These are phyloP conservation scores for Epinephelus fuscoguttatus DNA, from an alignment of 2,113 vertebrate species.

Conservation along the genomic window DNA sequence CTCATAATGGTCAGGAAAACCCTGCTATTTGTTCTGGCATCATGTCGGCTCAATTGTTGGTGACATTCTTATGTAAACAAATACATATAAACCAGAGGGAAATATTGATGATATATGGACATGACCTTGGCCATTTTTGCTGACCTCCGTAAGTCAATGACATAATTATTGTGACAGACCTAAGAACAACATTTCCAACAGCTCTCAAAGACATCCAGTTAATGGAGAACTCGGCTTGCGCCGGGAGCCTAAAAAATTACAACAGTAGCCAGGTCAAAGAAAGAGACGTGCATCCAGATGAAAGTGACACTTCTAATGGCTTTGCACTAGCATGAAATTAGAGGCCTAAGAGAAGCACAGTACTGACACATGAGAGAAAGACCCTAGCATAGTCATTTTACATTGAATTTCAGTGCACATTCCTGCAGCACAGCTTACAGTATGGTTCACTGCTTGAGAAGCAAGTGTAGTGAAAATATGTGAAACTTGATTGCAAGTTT, in stretches of 20 bases:
- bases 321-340: background rate
- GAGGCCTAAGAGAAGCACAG: background rate
- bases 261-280: background rate
- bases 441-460: background rate
- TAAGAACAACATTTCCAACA: background rate
- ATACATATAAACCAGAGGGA: no score
- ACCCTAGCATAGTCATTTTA: background rate
- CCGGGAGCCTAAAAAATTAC: background rate
- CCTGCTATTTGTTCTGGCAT: no score
- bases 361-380: background rate
- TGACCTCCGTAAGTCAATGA: no score
- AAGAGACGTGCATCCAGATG: background rate
- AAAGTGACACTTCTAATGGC: background rate
- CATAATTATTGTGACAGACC: no score
- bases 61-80: no score
- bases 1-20: no score
- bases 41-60: no score
- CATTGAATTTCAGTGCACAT: background rate
- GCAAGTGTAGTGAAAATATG: background rate
- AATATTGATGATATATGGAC: no score
- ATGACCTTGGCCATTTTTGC: no score
- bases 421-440: background rate
- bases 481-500: background rate
- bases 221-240: background rate
- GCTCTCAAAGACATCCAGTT: background rate